Evolutionary conservation across 2,797 vertebrate genomes (phyloP).

Genomic region (Hylomyscus alleni): DNA sequence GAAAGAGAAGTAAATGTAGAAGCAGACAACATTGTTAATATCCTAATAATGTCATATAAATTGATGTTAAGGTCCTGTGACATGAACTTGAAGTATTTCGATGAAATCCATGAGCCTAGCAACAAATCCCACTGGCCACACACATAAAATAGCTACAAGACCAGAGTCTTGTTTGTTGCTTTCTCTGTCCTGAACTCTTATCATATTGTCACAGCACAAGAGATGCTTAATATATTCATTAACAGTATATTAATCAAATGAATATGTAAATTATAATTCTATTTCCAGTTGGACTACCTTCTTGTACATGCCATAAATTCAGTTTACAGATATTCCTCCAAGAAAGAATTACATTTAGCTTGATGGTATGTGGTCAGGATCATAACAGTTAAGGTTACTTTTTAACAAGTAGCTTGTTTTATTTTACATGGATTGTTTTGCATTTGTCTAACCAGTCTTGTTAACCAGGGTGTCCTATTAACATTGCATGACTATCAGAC

Average conservation of each 20-base stretch:
- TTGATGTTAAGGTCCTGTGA: constrained; percentile 25
- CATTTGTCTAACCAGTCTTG: constrained; percentile 35
- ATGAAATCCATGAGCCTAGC: neutral
- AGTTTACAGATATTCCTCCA: neutral
- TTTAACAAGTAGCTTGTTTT: neutral
- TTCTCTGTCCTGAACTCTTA: neutral
- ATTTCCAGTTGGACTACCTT: neutral
- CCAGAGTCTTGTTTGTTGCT: neutral
- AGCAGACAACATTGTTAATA: neutral
- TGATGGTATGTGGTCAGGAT: neutral
- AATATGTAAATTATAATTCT: constrained; percentile 2
- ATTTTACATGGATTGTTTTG: constrained; percentile 16
- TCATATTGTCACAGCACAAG: neutral
- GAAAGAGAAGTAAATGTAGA: constrained; percentile 18
- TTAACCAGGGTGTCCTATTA: neutral
- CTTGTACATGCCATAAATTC: neutral
- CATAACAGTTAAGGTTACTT: neutral
- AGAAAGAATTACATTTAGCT: neutral
- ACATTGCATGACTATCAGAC: neutral
- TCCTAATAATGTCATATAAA: neutral
- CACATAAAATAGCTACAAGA: neutral
- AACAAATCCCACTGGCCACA: neutral
- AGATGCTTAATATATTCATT: neutral
- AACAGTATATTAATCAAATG: neutral
- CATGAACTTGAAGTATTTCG: constrained; percentile 6